phyloP scores from a whole-genome alignment of 1,140 invertebrate genomes.

The Zaprionus camerounensis region DNA sequence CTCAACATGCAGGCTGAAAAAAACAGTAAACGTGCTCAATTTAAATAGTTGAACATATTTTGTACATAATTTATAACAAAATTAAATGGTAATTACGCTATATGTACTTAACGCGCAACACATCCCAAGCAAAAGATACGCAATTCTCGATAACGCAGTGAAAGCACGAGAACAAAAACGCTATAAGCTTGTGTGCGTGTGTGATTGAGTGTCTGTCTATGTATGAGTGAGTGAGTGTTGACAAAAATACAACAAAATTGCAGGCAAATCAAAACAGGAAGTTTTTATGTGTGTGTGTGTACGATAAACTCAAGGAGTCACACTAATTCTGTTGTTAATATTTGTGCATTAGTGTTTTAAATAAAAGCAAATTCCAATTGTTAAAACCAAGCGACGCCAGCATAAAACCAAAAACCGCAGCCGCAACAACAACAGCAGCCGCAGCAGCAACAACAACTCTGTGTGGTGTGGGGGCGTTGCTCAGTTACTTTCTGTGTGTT shows the following conservation, averaged over 20 bases:
- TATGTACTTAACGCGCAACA: not conserved
- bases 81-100: conserved; percentile 72
- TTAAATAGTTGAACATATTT: conserved; percentile 42
- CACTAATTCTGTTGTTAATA: not conserved
- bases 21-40: conserved; percentile 44
- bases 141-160: conserved; percentile 33
- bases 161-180: conserved; percentile 63
- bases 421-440: not conserved
- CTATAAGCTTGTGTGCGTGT: conserved; percentile 24
- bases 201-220: conserved; percentile 13
- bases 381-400: conserved; percentile 2
- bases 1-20: conserved; percentile 50
- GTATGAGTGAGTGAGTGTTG: conserved; percentile 63
- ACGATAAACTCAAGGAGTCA: conserved; percentile 51
- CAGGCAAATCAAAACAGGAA: conserved; percentile 78
- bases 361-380: not conserved
- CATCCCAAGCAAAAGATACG: not conserved
- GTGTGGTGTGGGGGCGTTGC: conserved; percentile 51
- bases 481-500: conserved; percentile 31
- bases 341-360: not conserved
- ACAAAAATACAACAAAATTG: conserved; percentile 76
- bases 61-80: conserved; percentile 49
- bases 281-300: conserved; percentile 28
- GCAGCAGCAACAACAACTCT: conserved; percentile 8
- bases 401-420: conserved; percentile 12